phyloP scores from a whole-genome alignment of 1,140 invertebrate species.

The Chrysomallon squamiferum region DNA sequence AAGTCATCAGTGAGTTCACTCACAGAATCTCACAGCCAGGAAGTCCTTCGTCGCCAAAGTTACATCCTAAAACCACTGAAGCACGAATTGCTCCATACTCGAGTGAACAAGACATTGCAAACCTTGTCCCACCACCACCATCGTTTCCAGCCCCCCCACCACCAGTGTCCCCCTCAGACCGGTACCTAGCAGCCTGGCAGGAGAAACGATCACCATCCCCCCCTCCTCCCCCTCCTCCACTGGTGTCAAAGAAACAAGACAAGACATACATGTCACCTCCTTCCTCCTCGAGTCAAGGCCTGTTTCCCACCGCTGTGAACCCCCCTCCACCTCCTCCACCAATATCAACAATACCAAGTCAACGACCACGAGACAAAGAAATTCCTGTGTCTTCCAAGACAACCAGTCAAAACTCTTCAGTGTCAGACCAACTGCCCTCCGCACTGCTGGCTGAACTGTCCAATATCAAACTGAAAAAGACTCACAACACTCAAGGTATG shows the following conservation, averaged over 20 bases:
- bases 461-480: constrained; percentile 3
- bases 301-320: not conserved
- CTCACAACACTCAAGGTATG: not conserved
- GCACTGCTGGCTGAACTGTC: not conserved
- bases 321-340: not conserved
- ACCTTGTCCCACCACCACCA: not conserved
- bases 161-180: constrained; percentile 1
- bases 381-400: not conserved
- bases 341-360: constrained; percentile 3
- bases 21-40: not conserved
- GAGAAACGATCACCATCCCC: not conserved
- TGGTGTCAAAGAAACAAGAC: not conserved
- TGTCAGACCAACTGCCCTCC: not conserved
- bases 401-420: not conserved
- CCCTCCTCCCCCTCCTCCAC: not conserved
- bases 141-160: not conserved
- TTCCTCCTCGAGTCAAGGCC: too few relatives aligned
- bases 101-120: not conserved
- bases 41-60: not conserved
- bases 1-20: not conserved
- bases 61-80: not conserved
- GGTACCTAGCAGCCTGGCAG: not conserved
- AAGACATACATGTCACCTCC: too few relatives aligned
- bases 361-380: not conserved
- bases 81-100: not conserved